Conservation (phyloP, 2,797 vertebrate species). For the Pantherophis vulpinus region DNA sequence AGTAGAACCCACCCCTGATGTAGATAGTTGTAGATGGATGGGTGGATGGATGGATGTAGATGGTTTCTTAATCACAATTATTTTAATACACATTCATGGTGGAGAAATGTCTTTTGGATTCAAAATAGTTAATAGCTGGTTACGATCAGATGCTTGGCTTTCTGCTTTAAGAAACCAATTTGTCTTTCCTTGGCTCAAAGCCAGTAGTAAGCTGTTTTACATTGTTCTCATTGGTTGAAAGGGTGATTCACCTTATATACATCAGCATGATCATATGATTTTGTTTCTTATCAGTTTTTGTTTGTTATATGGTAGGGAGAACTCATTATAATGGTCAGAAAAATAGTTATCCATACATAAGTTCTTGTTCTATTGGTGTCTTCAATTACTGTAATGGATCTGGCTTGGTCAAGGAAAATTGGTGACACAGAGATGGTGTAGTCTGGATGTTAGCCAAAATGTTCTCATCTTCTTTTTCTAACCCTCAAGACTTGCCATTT, state of each 20-base stretch:
- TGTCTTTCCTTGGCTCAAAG: not conserved
- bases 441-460: conserved; percentile 48
- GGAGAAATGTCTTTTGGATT: not conserved
- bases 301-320: not conserved
- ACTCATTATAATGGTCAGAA: conserved; percentile 13
- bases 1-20: too few species aligned
- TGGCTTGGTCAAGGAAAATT: conserved; percentile 57
- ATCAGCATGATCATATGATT: conserved; percentile 17
- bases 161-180: not conserved
- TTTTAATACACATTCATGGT: not conserved
- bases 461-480: not conserved
- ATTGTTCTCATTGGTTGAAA: not conserved
- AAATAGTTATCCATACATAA: conserved; percentile 54
- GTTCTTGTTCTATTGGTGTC: conserved; percentile 40
- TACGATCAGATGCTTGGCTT: not conserved
- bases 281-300: conserved; percentile 22
- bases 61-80: not conserved
- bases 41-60: not conserved
- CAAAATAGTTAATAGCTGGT: not conserved
- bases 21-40: too few species aligned
- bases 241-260: not conserved
- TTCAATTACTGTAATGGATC: conserved; percentile 65
- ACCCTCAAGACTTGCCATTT: not conserved
- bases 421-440: conserved; percentile 48
- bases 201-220: not conserved